Base-by-base conservation (phyloP, 2,113 vertebrate species). In the Hipposideros armiger region DNA sequence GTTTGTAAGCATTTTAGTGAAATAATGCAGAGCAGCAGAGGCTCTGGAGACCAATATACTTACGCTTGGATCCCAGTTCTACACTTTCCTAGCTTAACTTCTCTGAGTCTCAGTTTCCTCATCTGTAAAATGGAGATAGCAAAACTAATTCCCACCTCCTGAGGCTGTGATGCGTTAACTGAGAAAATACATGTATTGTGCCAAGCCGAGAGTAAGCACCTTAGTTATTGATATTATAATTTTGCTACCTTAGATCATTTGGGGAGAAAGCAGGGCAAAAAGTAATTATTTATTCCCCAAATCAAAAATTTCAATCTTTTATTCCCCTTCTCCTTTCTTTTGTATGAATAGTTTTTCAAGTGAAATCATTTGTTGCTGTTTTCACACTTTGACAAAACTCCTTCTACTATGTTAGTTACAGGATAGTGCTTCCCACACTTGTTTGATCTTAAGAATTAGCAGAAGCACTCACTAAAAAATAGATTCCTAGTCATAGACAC, bases 71-170 rank as follows among this genome's bases (percentile, higher is more conserved):
- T 82, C 40, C 32, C 50, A 90, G 40, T 24, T 89, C 78, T 56
- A 50, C 40, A 4, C 47, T 83, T 83, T 78, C 70, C 64, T 91
- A 60, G 20, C 10, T 87, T 60, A 87, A 66, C 20, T 69, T 89
- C 28, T 93, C 32, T 20, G 54, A 70, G 62, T 69, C 69, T 96
- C 88, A 77, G 54, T 96, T 86, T 92, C 7, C 32, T 91, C 77
- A 58, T 91, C 73, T 91, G 58, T 89, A 96, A 94, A 95, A 70
- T 54, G 45, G 95, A 92, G 4, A 60, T n/a, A 73, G 72, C 14
- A 84, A 58, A 26, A 70, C 5, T 22, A 67, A 11, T 56, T 85
- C 47, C 67, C 9, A 54, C 40, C 11, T 66, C n/a, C n/a, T 30
- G n/a, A 30, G 15, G 15, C 74, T 60, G 11, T 83, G 54, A 40